Percentiles rank a stretch among this genome's conserved stretches.
Conservation (phyloP, 2,113 vertebrate species). For the Boleophthalmus pectinirostris region DNA sequence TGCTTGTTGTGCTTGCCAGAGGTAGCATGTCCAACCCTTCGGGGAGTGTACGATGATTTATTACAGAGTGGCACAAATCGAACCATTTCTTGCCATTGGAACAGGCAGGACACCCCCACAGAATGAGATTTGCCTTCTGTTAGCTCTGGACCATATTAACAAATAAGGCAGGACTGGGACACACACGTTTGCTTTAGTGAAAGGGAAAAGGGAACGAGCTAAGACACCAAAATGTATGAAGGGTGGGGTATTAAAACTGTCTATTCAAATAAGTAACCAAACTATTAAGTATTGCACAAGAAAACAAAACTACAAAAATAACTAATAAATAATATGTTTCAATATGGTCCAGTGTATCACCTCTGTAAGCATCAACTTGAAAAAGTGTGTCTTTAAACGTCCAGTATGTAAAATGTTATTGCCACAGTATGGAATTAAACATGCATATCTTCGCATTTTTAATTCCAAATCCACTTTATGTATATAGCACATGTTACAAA, state of each 20-base stretch:
- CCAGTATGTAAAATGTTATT: too few relatives aligned
- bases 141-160: slow-evolving; percentile 60
- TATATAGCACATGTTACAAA: too few relatives aligned
- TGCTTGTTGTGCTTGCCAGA: slow-evolving; percentile 71
- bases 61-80: slow-evolving; percentile 55
- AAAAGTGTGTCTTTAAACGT: too few relatives aligned
- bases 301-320: too few relatives aligned
- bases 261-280: neutral
- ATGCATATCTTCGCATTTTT: too few relatives aligned
- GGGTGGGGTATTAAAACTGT: neutral
- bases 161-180: slow-evolving; percentile 56
- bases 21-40: slow-evolving; percentile 62
- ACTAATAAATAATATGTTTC: too few relatives aligned
- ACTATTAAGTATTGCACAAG: neutral
- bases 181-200: slow-evolving; percentile 28
- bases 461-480: too few relatives aligned
- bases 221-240: slow-evolving; percentile 34
- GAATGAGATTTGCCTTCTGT: slow-evolving; percentile 67
- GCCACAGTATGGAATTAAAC: too few relatives aligned
- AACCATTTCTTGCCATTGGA: slow-evolving; percentile 61
- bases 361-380: too few relatives aligned
- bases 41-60: slow-evolving; percentile 57
- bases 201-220: slow-evolving; percentile 32
- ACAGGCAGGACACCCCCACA: slow-evolving; percentile 52
- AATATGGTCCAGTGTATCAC: too few relatives aligned